These are phyloP conservation scores for Hemiprocne comata DNA, from an alignment of 2,113 vertebrate genomes.

Conservation along the genomic window DNA sequence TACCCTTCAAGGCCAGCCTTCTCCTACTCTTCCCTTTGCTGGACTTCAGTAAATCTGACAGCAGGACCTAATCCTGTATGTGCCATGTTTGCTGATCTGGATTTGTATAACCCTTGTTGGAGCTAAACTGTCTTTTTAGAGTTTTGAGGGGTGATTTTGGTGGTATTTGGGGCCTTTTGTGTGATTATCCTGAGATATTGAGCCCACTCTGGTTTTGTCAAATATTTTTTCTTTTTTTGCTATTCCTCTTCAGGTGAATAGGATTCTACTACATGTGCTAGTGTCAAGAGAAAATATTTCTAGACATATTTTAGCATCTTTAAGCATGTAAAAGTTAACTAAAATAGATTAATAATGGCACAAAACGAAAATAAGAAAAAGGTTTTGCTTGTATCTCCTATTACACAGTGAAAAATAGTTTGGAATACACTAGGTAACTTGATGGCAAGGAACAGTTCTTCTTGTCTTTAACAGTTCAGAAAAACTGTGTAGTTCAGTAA, in stretches of 20 bases:
- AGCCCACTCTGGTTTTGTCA: neutral
- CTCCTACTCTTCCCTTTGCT: neutral
- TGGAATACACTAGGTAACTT: neutral
- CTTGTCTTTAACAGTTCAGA: neutral
- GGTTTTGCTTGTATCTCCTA: neutral
- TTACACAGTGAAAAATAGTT: neutral
- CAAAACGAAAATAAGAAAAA: neutral
- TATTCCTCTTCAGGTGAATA: neutral
- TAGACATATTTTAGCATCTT: neutral
- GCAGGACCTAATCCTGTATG: neutral
- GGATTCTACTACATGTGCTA: neutral
- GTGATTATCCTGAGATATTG: neutral
- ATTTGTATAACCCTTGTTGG: neutral
- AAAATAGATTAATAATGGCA: neutral
- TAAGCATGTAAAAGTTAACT: neutral
- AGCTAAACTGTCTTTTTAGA: neutral
- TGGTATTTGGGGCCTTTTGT: neutral
- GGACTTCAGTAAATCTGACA: neutral
- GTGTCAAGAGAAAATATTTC: neutral
- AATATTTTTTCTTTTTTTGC: neutral
- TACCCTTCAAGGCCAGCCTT: neutral
- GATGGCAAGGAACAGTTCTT: neutral
- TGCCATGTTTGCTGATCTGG: neutral
- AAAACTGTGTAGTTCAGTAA: neutral
- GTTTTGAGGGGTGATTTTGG: neutral